A percentile compares a stretch with the other conserved stretches of the same genome.
Evolutionary conservation across 2,113 vertebrate species (phyloP).

Genomic region (Halichoeres trimaculatus): DNA sequence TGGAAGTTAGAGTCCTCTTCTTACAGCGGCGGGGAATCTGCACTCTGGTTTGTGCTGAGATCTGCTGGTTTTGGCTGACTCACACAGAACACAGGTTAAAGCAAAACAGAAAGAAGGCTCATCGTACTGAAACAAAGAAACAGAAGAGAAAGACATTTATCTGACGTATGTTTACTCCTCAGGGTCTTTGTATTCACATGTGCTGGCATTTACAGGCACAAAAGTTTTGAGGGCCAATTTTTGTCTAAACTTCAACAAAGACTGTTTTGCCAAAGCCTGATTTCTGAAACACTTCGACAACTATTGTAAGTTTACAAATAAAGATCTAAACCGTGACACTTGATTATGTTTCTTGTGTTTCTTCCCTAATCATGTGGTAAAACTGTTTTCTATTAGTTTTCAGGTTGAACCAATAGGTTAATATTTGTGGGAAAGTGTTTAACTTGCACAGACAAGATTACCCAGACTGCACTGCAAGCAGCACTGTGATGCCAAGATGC

Average conservation of each 20-base stretch:
- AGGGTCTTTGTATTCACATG: slow-evolving; percentile 12
- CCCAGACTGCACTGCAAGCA: slow-evolving; percentile 44
- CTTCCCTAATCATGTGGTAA: too few species aligned
- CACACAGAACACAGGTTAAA: slow-evolving; percentile 6
- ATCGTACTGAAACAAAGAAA: neutral
- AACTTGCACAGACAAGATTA: slow-evolving; percentile 37
- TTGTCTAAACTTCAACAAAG: neutral
- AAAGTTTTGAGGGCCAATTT: slow-evolving; percentile 56
- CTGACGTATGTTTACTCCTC: slow-evolving; percentile 4
- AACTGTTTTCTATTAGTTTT: too few species aligned
- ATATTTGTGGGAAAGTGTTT: neutral
- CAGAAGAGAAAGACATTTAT: neutral
- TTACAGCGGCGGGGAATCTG: slow-evolving; percentile 18
- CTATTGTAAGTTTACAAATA: too few species aligned
- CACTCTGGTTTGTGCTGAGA: slow-evolving; percentile 23
- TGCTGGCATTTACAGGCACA: slow-evolving; percentile 67
- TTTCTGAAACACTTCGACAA: neutral
- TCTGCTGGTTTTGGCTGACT: slow-evolving; percentile 48
- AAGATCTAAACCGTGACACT: too few species aligned
- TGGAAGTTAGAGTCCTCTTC: slow-evolving; percentile 50
- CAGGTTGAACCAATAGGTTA: too few species aligned
- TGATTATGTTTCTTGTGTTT: too few species aligned
- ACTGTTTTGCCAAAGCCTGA: slow-evolving; percentile 8
- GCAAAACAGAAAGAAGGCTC: slow-evolving; percentile 32
- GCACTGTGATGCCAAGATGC: neutral